Percentiles rank a stretch among this genome's conserved stretches.
phyloP scores from a whole-genome alignment of 2,113 vertebrate genomes.

The Lichenostomus cassidix region DNA sequence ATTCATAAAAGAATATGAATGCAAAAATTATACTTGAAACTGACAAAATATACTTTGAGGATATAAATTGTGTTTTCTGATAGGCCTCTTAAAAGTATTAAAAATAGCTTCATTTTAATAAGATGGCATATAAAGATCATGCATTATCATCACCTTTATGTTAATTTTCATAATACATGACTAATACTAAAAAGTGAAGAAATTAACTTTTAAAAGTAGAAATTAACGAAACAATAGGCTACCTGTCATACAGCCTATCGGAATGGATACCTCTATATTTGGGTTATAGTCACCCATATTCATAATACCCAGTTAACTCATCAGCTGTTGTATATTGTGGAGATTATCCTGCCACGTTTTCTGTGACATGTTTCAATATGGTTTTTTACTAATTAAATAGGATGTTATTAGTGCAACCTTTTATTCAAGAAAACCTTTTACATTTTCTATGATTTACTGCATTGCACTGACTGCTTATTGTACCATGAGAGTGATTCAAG shows the following conservation, averaged over 20 bases:
- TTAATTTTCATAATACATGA: conserved; percentile 78
- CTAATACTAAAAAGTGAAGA: conserved; percentile 81
- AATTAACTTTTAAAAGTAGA: conserved; percentile 80
- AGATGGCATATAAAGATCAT: conserved; percentile 80
- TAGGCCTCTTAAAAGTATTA: conserved; percentile 86
- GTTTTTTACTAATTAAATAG: conserved; percentile 46
- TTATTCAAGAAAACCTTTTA: conserved; percentile 43
- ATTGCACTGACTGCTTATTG: conserved; percentile 26
- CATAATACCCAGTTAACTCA: conserved; percentile 38
- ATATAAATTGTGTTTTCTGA: conserved; percentile 92
- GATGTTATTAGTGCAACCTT: conserved; percentile 41
- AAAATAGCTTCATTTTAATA: conserved; percentile 86
- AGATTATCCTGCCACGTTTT: conserved; percentile 9
- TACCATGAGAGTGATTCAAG: conserved; percentile 49
- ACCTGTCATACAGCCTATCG: conserved; percentile 42
- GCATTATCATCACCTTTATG: conserved; percentile 79
- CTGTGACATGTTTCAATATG: conserved; percentile 39
- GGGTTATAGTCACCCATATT: conserved; percentile 37
- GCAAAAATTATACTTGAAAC: conserved; percentile 98
- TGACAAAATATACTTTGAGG: conserved; percentile 98
- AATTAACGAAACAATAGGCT: conserved; percentile 72
- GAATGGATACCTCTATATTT: conserved; percentile 47
- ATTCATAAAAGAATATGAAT: conserved; percentile 99
- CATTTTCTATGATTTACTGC: conserved; percentile 23
- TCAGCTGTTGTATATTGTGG: background rate